Evolutionary conservation across 1,140 invertebrate species (phyloP).

Genomic region (Drosophila guanche): DNA sequence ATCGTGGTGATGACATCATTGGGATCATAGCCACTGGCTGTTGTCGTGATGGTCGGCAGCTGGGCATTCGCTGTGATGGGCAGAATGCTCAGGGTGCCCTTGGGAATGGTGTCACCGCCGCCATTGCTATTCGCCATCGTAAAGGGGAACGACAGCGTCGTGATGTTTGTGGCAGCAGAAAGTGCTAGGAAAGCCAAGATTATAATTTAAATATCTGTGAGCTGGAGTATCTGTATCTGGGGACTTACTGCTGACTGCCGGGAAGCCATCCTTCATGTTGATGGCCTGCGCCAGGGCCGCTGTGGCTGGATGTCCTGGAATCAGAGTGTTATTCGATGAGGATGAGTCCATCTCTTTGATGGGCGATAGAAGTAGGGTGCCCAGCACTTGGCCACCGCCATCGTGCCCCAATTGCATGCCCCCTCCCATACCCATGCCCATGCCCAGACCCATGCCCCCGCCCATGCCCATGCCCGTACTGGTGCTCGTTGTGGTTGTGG

Average conservation of each 20-base stretch:
- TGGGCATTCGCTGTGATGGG: constrained; percentile 63
- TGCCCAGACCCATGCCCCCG: too few relatives aligned
- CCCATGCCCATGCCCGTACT: constrained; percentile 14
- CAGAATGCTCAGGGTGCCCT: constrained; percentile 74
- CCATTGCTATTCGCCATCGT: constrained; percentile 70
- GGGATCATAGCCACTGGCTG: constrained; percentile 64
- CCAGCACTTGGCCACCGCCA: constrained; percentile 87
- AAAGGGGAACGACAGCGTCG: constrained; percentile 79
- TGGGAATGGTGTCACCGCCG: constrained; percentile 61
- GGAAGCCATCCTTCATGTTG: constrained; percentile 61
- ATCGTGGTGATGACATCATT: constrained; percentile 78
- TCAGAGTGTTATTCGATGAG: constrained; percentile 88
- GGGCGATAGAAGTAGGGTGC: constrained; percentile 89
- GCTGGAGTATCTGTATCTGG: not conserved
- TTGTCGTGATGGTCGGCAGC: constrained; percentile 75
- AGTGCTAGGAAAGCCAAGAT: constrained; percentile 27
- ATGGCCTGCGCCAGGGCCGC: constrained; percentile 74
- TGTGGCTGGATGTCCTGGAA: constrained; percentile 85
- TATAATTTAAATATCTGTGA: not conserved
- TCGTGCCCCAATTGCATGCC: too few relatives aligned
- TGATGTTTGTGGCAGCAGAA: constrained; percentile 65
- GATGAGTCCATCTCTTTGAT: constrained; percentile 90
- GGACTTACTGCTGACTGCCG: constrained; percentile 48
- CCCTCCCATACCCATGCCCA: too few relatives aligned
- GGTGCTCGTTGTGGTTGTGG: constrained; percentile 85